Evolutionary conservation across 2,797 vertebrate species (phyloP), one percentile per base, ranked within the genome.

Genomic region (Phoebastria nigripes): DNA sequence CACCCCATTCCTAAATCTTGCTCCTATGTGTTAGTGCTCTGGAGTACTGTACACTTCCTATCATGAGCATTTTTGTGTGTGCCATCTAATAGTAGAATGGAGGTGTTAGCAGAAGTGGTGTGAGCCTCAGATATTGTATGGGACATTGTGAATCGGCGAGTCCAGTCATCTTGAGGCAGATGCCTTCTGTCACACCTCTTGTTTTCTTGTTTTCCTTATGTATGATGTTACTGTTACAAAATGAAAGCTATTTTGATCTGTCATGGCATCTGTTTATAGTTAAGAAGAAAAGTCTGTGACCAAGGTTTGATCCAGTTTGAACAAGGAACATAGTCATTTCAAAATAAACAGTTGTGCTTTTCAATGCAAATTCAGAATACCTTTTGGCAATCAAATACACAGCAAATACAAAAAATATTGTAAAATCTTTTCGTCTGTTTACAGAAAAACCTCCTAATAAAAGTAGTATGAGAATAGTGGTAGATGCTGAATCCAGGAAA

Each of bases 401-500:
- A 63, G 56, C 87, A 91, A 94, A 88, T 76, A 56, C 9, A 89
- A 95, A 83, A 94, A 78, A 51, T 78, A 73, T 56, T 80, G 12
- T 89, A 31, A 95, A 70, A 91, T 58, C 56, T 96, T 97, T 49
- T 95, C 41, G 51, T 96, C 59, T 98, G 29, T 95, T 96, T 95
- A 88, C 97, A 99, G 99, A 99, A 90, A 99, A 99, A 94, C 98
- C 98, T 97, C 97, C 98, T 54, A 99, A 98, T 97, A 99, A 99
- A 98, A 99, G 98, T 96, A 99, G 97, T 74, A 99, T 99, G 98
- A 99, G 99, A 89, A 99, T 99, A 78, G 99, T 99, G 77, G 99
- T 99, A 97, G 99, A 99, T 96, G 99, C 99, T 15, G 99, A 99
- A 92, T 98, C 98, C 26, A 99, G 99, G 96, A 99, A 99, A 97